Base-by-base conservation (phyloP, 2,888 invertebrate species). In the Trissonchulus latispiculum region DNA sequence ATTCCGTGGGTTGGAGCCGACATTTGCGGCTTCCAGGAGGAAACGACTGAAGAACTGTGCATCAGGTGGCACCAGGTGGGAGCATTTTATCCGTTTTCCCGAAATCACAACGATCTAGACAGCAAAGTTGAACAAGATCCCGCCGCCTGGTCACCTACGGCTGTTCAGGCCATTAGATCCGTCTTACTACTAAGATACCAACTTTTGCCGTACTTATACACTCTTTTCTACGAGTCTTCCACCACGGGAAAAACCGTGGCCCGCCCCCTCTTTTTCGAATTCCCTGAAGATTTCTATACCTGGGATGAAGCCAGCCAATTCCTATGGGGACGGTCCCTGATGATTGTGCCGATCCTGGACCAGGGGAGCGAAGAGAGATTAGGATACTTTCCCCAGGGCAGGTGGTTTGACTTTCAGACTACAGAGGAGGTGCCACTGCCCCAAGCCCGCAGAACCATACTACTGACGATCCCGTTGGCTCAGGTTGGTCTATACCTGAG, bases 221-320 rank as follows among this genome's bases (percentile, higher is more conserved):
- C 87, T 0, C 81, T 88, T 1, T 86, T 86, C 78, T 81, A 84
- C 62, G 68, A 79, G 15, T 87, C 87, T 18, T 76, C 77, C 61
- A 61, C 67, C 8, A 75, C 75, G 29, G 82, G 81, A 1, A 75
- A 76, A 0, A 88, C 89, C 0, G 78, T 89, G 0, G 78, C 89
- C 0, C 83, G 88, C 61, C 89, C 89, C 0, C 87, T 90, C 87
- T 89, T 89, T 77, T 89, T 87, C 77, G 87, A 89, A 78, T 89
- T 15, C 23, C 18, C 59, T 31, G 8, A 48, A 8, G 59, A 61
- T 35, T 1, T 1, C n/a, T 15, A 64, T 8, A 59, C 73, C 1
- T 28, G 18, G 2, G 37, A 64, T 33, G 32, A 70, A 3, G 29
- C 69, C 36, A 69, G 68, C 23, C 75, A 75, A 69, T 75, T 75